Evolutionary conservation across 2,888 invertebrate genomes (phyloP), one percentile per base, ranked within the genome.

Genomic region (Bimastos eiseni): DNA sequence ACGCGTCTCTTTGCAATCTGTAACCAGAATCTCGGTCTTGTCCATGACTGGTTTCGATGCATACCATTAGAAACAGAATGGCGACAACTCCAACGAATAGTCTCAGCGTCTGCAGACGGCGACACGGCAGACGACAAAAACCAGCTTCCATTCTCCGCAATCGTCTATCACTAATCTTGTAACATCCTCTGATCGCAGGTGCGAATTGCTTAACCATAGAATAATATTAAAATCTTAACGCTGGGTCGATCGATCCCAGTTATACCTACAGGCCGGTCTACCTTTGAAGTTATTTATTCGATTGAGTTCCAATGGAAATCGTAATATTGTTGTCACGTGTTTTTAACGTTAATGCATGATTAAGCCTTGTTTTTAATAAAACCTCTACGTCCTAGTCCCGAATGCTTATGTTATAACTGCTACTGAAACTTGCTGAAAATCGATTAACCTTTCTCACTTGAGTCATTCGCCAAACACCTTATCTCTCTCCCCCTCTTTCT

Each of bases 1-100:
- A 90, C 90, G 90, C 90, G 36, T 90, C 90, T 84, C 90, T 83
- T 37, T 90, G 90, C 33, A 90, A 33, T 30, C 90, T 83, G 84
- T 90, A 90, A 11, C 90, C 90, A 19, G 24, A 36, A 86, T 86
- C 86, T 8, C 86, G 30, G 36, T 24, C 17, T 24, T 86, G 86
- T 36, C 34, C 86, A 36, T 86, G 36, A 36, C 36, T 86, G 86
- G 37, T 36, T 19, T 37, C 86, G 36, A 86, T 34, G 15, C 34
- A 86, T 0, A 86, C 33, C 36, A 86, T 24, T 36, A 86, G 34
- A 15, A 86, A 86, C 3, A 86, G 17, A 33, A 86, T 5, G 34
- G 36, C 36, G 37, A 6, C 70, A 8, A 70, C 13, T n/a, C 70
- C 70, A 70, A 70, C 30, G 30, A n/a, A 30, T 70, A 70, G 30